Evolutionary conservation across 2,888 invertebrate species (phyloP), one percentile per base, ranked within the genome.

Genomic region (Netelia virgata): DNA sequence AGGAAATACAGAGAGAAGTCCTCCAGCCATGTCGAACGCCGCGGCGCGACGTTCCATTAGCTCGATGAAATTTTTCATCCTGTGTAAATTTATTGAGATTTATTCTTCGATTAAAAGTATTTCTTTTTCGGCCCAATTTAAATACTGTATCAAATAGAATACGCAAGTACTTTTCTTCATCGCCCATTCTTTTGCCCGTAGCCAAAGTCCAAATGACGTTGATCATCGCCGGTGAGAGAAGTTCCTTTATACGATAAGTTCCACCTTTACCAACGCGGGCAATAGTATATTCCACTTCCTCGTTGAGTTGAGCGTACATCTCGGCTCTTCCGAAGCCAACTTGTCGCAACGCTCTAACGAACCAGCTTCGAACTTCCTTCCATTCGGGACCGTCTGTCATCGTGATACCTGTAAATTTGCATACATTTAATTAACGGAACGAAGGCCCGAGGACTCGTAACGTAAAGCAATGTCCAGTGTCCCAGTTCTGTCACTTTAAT

Each of bases 171-270:
- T 87, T 91, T 1, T 76, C 0, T 10, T 66, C 78, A 1, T 90
- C 86, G 43, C 66, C 64, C 3, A 92, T 85, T 78, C 88, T 88
- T 74, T 90, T 91, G 61, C 95, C 95, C 11, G 96, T 95, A 3
- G 95, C 94, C 41, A 96, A 91, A 14, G 94, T 94, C 96, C 96
- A 96, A 9, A 96, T 91, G 0, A 96, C 95, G 90, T 96, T 96
- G 63, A 96, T 94, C 0, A 96, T 95, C 50, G 95, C 94, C 2
- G 95, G 94, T 1, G 95, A 94, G 73, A 96, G 89, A 83, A 95
- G 89, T 3, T 88, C 88, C 78, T 87, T 91, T 73, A 93, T 88
- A 28, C 43, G 43, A 1, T 78, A 76, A 14, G 93, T 86, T 6
- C 91, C 89, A 1, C 90, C 89, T 11, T 90, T 84, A 9, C 89